A percentile compares a stretch with the other conserved stretches of the same genome.
These are phyloP conservation scores for Tragopan temminckii DNA, from an alignment of 2,797 vertebrate genomes.

Conservation along the genomic window DNA sequence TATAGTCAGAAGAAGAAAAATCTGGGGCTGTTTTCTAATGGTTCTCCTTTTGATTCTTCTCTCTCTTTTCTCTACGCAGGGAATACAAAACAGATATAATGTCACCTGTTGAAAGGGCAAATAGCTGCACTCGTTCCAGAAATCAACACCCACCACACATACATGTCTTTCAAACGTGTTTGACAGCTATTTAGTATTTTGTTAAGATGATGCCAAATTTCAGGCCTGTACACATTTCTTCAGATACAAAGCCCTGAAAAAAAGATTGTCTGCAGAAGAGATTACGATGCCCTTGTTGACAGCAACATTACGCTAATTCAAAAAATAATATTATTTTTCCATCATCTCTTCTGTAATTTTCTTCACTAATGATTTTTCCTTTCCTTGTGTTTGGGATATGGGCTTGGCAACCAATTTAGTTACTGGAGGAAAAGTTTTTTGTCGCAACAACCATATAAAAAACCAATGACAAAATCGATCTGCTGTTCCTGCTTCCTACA, in stretches of 20 bases:
- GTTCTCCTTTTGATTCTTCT: neutral
- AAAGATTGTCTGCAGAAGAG: neutral
- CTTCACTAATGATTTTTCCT: slow-evolving; percentile 22
- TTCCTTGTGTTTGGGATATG: slow-evolving; percentile 13
- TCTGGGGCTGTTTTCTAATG: neutral
- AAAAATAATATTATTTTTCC: neutral
- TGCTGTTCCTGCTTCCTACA: slow-evolving; percentile 24
- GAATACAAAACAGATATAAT: neutral
- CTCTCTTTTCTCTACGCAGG: neutral
- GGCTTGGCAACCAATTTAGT: neutral
- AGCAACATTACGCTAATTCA: slow-evolving; percentile 43
- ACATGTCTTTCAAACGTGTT: neutral
- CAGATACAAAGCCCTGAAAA: slow-evolving; percentile 12
- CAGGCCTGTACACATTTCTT: slow-evolving; percentile 15
- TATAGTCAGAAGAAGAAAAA: neutral
- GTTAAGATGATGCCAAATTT: slow-evolving; percentile 17
- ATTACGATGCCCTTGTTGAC: slow-evolving; percentile 27
- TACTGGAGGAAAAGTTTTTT: neutral
- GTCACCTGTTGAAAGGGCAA: neutral
- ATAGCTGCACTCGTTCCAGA: neutral
- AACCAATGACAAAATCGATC: slow-evolving; percentile 38
- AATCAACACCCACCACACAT: neutral
- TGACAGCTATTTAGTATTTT: slow-evolving; percentile 6
- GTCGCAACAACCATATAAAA: slow-evolving; percentile 1
- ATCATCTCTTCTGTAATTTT: slow-evolving; percentile 39